phyloP scores from a whole-genome alignment of 1,140 invertebrate species.

The Saccostrea echinata region DNA sequence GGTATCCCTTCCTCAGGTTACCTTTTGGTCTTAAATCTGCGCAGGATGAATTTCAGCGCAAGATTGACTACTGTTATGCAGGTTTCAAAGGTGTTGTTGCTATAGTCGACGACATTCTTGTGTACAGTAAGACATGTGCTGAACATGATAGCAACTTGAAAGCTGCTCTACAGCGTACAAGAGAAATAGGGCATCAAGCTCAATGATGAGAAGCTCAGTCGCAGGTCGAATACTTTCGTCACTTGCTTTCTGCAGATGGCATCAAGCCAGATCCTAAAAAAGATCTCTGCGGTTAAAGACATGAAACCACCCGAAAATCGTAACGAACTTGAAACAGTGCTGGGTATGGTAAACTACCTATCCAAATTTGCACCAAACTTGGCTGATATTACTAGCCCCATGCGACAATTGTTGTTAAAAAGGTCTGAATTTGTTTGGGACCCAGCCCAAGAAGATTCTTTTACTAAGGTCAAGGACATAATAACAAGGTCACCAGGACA shows the following conservation, averaged over 20 bases:
- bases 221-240: slow-evolving; percentile 70
- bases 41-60: slow-evolving; percentile 66
- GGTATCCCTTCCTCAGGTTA: slow-evolving; percentile 56
- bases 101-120: slow-evolving; percentile 78
- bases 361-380: background rate
- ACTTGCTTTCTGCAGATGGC: background rate
- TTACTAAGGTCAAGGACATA: slow-evolving; percentile 48
- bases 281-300: background rate
- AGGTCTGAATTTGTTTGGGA: slow-evolving; percentile 20
- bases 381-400: background rate
- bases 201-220: slow-evolving; percentile 6
- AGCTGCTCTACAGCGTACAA: slow-evolving; percentile 73
- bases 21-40: slow-evolving; percentile 75
- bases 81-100: slow-evolving; percentile 67
- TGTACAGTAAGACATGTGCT: slow-evolving; percentile 65
- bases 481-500: slow-evolving; percentile 11
- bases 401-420: background rate
- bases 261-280: background rate
- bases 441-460: background rate
- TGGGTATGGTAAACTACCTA: background rate
- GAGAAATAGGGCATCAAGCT: slow-evolving; percentile 40
- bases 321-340: background rate
- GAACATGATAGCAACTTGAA: slow-evolving; percentile 75
- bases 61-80: slow-evolving; percentile 73
- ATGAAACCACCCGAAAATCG: background rate